Percentiles rank a stretch among this genome's conserved stretches.
phyloP scores from a whole-genome alignment of 1,140 invertebrate genomes.

The Apolygus lucorum region DNA sequence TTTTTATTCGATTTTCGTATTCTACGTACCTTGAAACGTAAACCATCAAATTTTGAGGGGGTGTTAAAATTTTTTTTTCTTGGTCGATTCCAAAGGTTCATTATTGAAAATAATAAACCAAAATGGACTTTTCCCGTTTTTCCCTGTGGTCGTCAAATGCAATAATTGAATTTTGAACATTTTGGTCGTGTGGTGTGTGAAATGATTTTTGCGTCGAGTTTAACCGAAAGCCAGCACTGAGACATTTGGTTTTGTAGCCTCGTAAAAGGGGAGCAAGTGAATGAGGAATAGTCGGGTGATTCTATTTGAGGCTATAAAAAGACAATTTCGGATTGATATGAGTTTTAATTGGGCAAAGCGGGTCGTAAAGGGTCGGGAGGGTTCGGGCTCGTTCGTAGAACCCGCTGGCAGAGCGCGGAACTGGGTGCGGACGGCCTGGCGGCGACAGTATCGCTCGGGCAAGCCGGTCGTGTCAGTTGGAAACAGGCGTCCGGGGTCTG shows the following conservation, averaged over 20 bases:
- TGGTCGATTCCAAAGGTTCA: too few relatives aligned
- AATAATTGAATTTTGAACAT: too few relatives aligned
- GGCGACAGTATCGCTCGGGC: constrained; percentile 1
- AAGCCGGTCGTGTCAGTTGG: constrained; percentile 7
- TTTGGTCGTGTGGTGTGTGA: neutral
- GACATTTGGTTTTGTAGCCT: neutral
- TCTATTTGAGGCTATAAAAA: too few relatives aligned
- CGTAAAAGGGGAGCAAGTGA: neutral
- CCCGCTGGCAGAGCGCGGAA: constrained; percentile 5
- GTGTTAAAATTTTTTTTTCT: too few relatives aligned
- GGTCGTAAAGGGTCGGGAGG: neutral
- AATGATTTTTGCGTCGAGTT: neutral
- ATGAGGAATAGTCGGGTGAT: neutral
- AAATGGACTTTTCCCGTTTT: too few relatives aligned
- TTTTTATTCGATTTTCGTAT: too few relatives aligned
- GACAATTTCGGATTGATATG: too few relatives aligned
- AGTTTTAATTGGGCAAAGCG: neutral
- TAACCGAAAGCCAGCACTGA: neutral
- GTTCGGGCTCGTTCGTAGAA: neutral
- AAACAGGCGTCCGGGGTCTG: neutral
- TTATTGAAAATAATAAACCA: too few relatives aligned
- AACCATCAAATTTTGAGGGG: too few relatives aligned
- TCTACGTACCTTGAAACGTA: too few relatives aligned
- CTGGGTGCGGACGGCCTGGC: neutral
- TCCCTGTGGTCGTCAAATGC: too few relatives aligned